Base-by-base conservation (phyloP, 64 coral and sea anemone species). In the Cladopsammia gracilis region DNA sequence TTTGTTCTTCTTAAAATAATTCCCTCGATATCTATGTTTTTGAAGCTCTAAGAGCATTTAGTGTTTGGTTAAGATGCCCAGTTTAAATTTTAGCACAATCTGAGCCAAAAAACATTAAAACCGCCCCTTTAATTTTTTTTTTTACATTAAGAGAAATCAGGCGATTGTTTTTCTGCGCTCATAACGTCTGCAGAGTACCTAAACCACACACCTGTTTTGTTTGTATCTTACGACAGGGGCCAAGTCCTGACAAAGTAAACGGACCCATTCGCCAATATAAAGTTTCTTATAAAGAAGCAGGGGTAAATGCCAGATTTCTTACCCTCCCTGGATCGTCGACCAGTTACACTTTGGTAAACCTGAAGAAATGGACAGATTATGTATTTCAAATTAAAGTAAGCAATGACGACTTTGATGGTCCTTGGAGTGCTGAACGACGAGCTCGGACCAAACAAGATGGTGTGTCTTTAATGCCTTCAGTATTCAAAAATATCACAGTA, bases 281-380 rank as follows among this genome's bases (percentile, higher is more conserved):
- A 5, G 20, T 65, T 65, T 15, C 15, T n/a, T 65, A 65, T n/a
- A 65, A n/a, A 65, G 62, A 65, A 19, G 19, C 15, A 18, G 62
- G 62, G 16, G 4, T 19, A 2, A 19, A 0, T 1, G 15, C 15
- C 6, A 3, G 1, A 1, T 18, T 5, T 6, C 6, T 65, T 19
- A 10, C 14, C 19, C 14, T 65, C 62, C 5, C 62, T 65, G 10
- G 12, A 13, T n/a, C 62, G 1, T 15, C 14, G 20, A 23, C 62
- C 10, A 16, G 12, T 5, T 15, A 19, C 20, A 65, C 62, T 0
- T 65, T 65, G 16, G 4, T 5, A 2, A 65, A 65, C 62, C 19
- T 65, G 10, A 65, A 65, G 62, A 65, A 65, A n/a, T 65, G 62
- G 62, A 65, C 62, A 19, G 62, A 65, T 65, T 65, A 65, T 65